Conservation (phyloP, 2,113 vertebrate genomes). For the Oenanthe melanoleuca region DNA sequence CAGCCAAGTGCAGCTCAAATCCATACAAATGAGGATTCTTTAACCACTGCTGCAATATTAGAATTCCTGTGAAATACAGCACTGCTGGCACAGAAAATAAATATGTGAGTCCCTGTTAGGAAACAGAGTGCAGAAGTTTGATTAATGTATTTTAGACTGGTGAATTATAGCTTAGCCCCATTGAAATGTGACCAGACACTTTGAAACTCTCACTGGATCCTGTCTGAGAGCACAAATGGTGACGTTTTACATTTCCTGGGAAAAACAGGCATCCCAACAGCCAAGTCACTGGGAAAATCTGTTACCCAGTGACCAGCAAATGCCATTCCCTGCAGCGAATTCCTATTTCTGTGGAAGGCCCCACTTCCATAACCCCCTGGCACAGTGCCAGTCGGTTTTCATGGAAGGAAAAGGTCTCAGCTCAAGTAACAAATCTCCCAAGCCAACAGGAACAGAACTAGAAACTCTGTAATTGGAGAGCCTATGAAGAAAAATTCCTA, state of each 20-base stretch:
- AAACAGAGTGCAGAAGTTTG: slow-evolving; percentile 13
- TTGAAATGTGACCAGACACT: slow-evolving; percentile 54
- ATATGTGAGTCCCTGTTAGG: slow-evolving; percentile 16
- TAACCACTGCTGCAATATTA: slow-evolving; percentile 2
- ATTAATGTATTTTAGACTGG: slow-evolving; percentile 26
- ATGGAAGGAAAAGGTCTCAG: background rate
- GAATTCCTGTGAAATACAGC: slow-evolving; percentile 46
- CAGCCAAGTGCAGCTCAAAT: background rate
- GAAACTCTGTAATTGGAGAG: background rate
- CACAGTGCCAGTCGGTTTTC: background rate
- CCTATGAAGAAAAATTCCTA: background rate
- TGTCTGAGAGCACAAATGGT: background rate
- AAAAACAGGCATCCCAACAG: slow-evolving; percentile 2
- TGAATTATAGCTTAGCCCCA: background rate
- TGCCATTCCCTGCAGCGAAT: background rate
- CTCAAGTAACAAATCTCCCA: background rate
- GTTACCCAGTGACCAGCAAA: background rate
- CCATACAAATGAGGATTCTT: background rate
- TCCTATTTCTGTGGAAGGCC: background rate
- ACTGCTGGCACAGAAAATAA: slow-evolving; percentile 20
- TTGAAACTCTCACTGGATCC: background rate
- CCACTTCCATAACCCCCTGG: background rate
- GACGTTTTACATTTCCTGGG: slow-evolving; percentile 16
- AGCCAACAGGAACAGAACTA: background rate
- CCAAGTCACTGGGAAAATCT: background rate